Evolutionary conservation across 1,140 invertebrate genomes (phyloP).

Genomic region (Copidosoma floridanum): DNA sequence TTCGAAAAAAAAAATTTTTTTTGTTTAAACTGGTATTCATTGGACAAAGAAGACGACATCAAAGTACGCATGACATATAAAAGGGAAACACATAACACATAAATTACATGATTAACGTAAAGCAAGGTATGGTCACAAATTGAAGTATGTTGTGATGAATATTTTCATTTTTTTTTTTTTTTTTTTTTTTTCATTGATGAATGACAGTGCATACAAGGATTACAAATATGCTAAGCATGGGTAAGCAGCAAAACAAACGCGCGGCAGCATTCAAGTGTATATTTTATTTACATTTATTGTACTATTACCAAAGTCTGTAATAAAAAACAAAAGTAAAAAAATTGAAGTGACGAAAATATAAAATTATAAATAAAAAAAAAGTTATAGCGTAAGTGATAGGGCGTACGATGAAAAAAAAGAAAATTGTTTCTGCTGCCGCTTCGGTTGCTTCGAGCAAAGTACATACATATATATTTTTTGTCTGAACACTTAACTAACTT

Average conservation of each 20-base stretch:
- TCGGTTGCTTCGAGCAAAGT: constrained; percentile 23
- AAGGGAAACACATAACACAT: constrained; percentile 9
- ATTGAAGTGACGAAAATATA: neutral
- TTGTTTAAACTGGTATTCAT: no score
- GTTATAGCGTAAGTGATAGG: neutral
- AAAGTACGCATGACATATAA: constrained; percentile 2
- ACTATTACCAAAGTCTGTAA: no score
- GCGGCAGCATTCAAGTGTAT: constrained; percentile 6
- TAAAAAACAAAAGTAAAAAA: no score
- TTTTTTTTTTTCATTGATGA: neutral
- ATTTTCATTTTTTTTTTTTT: no score
- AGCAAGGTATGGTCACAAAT: constrained; percentile 5
- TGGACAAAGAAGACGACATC: neutral
- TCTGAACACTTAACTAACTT: neutral
- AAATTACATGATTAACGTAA: constrained; percentile 4
- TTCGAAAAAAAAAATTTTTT: no score
- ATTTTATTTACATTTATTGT: neutral
- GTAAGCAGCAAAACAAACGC: constrained; percentile 23
- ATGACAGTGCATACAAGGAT: neutral
- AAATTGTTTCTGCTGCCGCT: constrained; percentile 12
- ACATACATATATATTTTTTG: neutral
- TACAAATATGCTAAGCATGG: constrained; percentile 2
- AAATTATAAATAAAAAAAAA: neutral
- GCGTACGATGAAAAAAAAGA: neutral
- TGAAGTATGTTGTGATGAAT: constrained; percentile 9